These are phyloP conservation scores for Notocelia uddmanniana DNA, from an alignment of 2,888 invertebrate species.

Conservation along the genomic window DNA sequence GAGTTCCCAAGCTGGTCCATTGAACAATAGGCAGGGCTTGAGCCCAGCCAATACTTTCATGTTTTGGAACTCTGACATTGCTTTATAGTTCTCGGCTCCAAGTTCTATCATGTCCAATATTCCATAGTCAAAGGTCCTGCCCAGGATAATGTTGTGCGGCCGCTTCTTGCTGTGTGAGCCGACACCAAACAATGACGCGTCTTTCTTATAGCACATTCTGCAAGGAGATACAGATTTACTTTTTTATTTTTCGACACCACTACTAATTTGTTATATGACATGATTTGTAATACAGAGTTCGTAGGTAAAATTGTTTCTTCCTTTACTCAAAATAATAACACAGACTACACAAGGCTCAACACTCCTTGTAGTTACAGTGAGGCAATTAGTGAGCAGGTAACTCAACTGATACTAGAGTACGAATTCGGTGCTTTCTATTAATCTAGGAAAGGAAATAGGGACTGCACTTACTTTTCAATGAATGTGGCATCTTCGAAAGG, in stretches of 20 bases:
- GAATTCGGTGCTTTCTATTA: neutral
- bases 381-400: neutral
- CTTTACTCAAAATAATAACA: neutral
- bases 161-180: slow-evolving; percentile 97
- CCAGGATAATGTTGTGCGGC: slow-evolving; percentile 95
- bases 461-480: slow-evolving; percentile 88
- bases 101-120: slow-evolving; percentile 98
- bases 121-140: slow-evolving; percentile 95
- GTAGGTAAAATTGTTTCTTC: neutral
- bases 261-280: neutral
- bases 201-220: slow-evolving; percentile 91
- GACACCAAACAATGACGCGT: slow-evolving; percentile 95
- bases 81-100: slow-evolving; percentile 93
- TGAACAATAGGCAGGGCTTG: slow-evolving; percentile 96
- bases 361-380: neutral
- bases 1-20: slow-evolving; percentile 96
- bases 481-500: slow-evolving; percentile 97
- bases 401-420: neutral
- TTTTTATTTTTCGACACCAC: neutral
- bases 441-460: neutral
- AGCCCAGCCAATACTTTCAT: slow-evolving; percentile 92
- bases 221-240: slow-evolving; percentile 44
- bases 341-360: neutral
- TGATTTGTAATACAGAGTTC: neutral
- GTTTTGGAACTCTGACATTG: slow-evolving; percentile 92